phyloP scores from a whole-genome alignment of 2,888 invertebrate genomes.

The Drymonia ruficornis region DNA sequence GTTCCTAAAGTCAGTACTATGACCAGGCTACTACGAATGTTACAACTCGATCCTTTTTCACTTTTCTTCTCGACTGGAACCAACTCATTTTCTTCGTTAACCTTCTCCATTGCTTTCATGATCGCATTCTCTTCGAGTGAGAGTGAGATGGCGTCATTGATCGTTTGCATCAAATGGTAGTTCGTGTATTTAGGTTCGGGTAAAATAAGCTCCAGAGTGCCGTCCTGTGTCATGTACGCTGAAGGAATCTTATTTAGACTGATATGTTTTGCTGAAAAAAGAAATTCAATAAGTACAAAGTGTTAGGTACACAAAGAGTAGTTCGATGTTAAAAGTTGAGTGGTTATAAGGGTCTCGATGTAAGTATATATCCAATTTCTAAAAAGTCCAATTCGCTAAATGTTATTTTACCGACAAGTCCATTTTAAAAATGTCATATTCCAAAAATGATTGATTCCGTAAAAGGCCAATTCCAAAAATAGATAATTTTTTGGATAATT shows the following conservation, averaged over 20 bases:
- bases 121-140: conserved; percentile 83
- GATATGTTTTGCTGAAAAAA: conserved; percentile 47
- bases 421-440: no score
- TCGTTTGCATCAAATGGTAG: conserved; percentile 89
- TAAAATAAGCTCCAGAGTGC: conserved; percentile 59
- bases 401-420: no score
- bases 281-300: neutral
- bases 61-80: conserved; percentile 55
- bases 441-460: no score
- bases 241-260: conserved; percentile 56
- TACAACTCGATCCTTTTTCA: conserved; percentile 33
- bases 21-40: conserved; percentile 20
- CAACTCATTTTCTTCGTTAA: conserved; percentile 71
- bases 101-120: conserved; percentile 70
- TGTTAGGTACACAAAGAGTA: no score
- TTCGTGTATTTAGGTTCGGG: conserved; percentile 71
- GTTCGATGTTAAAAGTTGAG: no score
- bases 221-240: conserved; percentile 62
- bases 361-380: no score
- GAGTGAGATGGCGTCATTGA: conserved; percentile 87
- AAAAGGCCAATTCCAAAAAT: no score
- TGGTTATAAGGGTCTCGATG: no score
- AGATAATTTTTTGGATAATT: no score
- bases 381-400: no score
- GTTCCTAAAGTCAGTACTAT: conserved; percentile 17